phyloP scores from a whole-genome alignment of 2,888 invertebrate genomes.

The Scotopteryx bipunctaria region DNA sequence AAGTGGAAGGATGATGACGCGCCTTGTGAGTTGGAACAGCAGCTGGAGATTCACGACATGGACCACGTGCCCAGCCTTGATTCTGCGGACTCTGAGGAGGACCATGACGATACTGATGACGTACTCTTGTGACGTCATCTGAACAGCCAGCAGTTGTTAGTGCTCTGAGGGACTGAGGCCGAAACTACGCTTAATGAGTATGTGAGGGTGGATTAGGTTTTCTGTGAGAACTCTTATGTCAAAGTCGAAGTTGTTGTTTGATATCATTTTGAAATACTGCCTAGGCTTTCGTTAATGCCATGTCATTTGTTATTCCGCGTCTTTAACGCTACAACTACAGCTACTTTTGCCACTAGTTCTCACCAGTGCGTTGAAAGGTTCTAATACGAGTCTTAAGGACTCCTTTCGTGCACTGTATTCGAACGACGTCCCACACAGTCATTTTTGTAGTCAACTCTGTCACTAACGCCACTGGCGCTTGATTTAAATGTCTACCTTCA shows the following conservation, averaged over 20 bases:
- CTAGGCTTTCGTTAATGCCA: no score
- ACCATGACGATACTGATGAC: constrained; percentile 73
- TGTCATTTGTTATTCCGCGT: no score
- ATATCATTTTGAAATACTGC: no score
- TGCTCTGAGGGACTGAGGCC: constrained; percentile 67
- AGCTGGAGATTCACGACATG: constrained; percentile 79
- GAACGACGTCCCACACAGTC: no score
- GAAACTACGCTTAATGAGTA: constrained; percentile 25
- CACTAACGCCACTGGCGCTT: no score
- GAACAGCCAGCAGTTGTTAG: constrained; percentile 71
- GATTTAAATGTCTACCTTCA: no score
- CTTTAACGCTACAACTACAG: no score
- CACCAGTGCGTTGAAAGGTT: no score
- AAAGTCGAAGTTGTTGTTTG: not conserved
- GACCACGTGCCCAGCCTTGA: constrained; percentile 73
- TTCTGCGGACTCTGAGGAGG: constrained; percentile 75
- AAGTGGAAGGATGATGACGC: constrained; percentile 98
- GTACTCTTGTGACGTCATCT: constrained; percentile 82
- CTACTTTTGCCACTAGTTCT: no score
- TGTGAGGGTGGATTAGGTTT: constrained; percentile 15
- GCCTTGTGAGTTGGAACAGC: constrained; percentile 80
- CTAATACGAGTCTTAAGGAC: no score
- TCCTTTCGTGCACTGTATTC: no score
- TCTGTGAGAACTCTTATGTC: not conserved
- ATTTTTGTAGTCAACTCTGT: no score